These are phyloP conservation scores for Callospermophilus lateralis DNA, from an alignment of 2,113 vertebrate genomes.

Conservation along the genomic window DNA sequence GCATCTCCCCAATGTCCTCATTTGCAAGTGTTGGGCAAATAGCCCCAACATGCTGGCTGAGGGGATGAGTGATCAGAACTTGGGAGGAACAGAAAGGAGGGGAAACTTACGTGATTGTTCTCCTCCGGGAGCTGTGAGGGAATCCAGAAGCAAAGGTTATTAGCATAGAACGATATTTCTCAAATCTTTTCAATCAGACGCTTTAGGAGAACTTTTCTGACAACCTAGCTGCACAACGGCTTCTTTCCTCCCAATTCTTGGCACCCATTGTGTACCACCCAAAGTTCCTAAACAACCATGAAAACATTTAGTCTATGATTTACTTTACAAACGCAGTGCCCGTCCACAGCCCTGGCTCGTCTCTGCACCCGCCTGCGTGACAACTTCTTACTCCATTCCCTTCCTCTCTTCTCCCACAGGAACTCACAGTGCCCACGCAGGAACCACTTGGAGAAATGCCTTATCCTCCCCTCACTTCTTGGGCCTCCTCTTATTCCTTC, in stretches of 20 bases:
- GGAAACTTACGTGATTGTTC: constrained; percentile 44
- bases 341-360: background rate
- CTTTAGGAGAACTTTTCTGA: background rate
- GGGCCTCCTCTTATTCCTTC: background rate
- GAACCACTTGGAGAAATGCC: background rate
- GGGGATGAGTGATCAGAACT: background rate
- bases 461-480: background rate
- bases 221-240: background rate
- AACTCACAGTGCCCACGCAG: background rate
- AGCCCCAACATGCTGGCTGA: background rate
- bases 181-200: background rate
- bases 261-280: no score
- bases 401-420: background rate
- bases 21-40: background rate
- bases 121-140: constrained; percentile 48
- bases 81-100: background rate
- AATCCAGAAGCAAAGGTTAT: constrained; percentile 49
- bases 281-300: background rate
- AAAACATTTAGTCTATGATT: background rate
- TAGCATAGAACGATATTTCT: background rate
- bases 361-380: background rate
- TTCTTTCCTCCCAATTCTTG: background rate
- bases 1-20: background rate
- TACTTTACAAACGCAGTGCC: background rate
- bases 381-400: no score